Percentiles rank a stretch among this genome's conserved stretches.
phyloP scores from a whole-genome alignment of 2,113 vertebrate genomes.

The Anoplopoma fimbria region DNA sequence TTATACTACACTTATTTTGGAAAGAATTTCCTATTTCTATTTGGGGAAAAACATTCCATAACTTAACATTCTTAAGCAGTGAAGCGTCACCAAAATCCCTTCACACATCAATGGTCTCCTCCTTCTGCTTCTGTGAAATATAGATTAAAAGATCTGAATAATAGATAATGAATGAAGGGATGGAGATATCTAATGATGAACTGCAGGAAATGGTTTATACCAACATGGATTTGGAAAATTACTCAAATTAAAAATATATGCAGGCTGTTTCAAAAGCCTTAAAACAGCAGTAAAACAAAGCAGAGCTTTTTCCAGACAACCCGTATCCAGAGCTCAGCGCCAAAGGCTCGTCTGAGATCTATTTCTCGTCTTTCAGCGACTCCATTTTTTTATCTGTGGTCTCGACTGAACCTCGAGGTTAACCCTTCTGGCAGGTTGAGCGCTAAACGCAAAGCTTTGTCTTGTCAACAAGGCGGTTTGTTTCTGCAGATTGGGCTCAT shows the following conservation, averaged over 20 bases:
- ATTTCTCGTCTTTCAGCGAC: too few species aligned
- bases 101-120: too few species aligned
- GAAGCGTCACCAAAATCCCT: too few species aligned
- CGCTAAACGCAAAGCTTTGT: conserved; percentile 71
- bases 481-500: conserved; percentile 66
- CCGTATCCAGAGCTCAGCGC: conserved; percentile 17
- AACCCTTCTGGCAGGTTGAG: conserved; percentile 42
- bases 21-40: too few species aligned
- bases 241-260: not conserved
- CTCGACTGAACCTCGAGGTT: conserved; percentile 48
- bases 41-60: too few species aligned
- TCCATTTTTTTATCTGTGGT: too few species aligned
- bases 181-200: not conserved
- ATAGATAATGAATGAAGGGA: too few species aligned
- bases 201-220: not conserved
- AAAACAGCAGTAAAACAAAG: too few species aligned
- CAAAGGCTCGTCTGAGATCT: conserved; percentile 16
- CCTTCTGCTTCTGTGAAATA: too few species aligned
- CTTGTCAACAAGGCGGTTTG: conserved; percentile 72
- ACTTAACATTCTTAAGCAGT: too few species aligned
- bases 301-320: conserved; percentile 50
- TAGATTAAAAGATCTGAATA: too few species aligned
- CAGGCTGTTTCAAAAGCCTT: not conserved
- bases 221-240: not conserved
- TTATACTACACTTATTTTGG: too few species aligned